Conservation (phyloP, 1,140 invertebrate genomes). For the Drosophila micromelanica region DNA sequence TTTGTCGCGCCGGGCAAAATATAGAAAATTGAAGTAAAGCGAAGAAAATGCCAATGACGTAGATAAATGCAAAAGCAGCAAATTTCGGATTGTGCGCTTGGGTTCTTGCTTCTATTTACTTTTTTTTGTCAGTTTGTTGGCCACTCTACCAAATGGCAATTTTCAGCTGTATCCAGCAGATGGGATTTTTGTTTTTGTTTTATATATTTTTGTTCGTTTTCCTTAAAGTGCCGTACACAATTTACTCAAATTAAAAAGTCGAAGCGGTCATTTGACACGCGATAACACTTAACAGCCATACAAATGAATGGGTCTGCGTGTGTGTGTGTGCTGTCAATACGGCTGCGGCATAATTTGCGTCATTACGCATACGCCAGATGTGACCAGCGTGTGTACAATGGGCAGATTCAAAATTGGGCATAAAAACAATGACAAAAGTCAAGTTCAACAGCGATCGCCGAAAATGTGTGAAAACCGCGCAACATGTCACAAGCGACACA, state of each 20-base stretch:
- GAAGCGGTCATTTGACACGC: slow-evolving; percentile 63
- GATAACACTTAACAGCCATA: slow-evolving; percentile 63
- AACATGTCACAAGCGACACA: slow-evolving; percentile 54
- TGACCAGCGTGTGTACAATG: slow-evolving; percentile 29
- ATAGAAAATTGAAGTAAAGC: slow-evolving; percentile 78
- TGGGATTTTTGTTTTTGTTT: slow-evolving; percentile 27
- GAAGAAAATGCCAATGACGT: slow-evolving; percentile 78
- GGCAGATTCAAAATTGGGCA: slow-evolving; percentile 26
- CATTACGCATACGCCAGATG: slow-evolving; percentile 76
- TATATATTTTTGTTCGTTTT: slow-evolving; percentile 36
- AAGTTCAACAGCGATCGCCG: slow-evolving; percentile 17
- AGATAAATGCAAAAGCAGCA: slow-evolving; percentile 78
- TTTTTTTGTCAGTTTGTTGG: slow-evolving; percentile 17
- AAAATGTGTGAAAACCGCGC: slow-evolving; percentile 73
- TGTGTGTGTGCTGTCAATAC: slow-evolving; percentile 27
- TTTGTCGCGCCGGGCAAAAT: slow-evolving; percentile 58
- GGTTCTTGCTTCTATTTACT: slow-evolving; percentile 6
- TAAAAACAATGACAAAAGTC: slow-evolving; percentile 16
- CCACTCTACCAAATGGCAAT: slow-evolving; percentile 42
- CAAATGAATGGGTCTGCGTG: slow-evolving; percentile 9
- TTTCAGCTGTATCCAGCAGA: slow-evolving; percentile 31
- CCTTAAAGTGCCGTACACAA: slow-evolving; percentile 59
- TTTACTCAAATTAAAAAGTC: slow-evolving; percentile 80
- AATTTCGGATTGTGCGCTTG: slow-evolving; percentile 68
- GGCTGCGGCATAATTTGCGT: slow-evolving; percentile 58